A percentile compares a stretch with the other conserved stretches of the same genome.
phyloP scores from a whole-genome alignment of 2,888 invertebrate genomes.

The Drosophila infuscata region DNA sequence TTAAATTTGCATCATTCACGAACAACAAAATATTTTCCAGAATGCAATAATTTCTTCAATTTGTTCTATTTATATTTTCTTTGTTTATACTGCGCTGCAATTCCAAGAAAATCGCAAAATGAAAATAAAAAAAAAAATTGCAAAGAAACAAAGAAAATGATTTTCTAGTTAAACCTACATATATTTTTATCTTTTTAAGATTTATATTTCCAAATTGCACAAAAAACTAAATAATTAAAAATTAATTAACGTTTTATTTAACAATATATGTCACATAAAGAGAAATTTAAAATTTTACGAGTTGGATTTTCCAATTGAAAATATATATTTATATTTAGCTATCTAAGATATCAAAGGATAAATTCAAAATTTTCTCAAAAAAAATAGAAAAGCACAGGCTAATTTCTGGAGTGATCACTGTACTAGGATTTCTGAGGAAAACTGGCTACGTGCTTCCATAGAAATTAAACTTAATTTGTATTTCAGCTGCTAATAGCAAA shows the following conservation, averaged over 20 bases:
- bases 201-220: neutral
- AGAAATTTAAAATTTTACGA: neutral
- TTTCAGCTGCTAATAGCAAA: slow-evolving; percentile 1
- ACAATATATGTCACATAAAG: neutral
- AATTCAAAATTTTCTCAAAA: neutral
- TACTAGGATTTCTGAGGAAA: neutral
- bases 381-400: neutral
- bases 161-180: neutral
- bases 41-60: neutral
- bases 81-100: neutral
- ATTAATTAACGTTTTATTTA: neutral
- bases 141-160: neutral
- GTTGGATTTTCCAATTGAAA: neutral
- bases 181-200: neutral
- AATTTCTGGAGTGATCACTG: neutral
- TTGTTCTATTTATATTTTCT: neutral
- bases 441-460: neutral
- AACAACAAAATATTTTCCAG: neutral
- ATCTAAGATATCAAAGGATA: neutral
- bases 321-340: neutral
- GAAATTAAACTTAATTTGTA: slow-evolving; percentile 29
- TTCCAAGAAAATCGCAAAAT: neutral
- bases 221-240: neutral
- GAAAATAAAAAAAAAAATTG: neutral
- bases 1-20: neutral